Base-by-base conservation (phyloP, 2,113 vertebrate genomes). In the Dicerorhinus sumatrensis region DNA sequence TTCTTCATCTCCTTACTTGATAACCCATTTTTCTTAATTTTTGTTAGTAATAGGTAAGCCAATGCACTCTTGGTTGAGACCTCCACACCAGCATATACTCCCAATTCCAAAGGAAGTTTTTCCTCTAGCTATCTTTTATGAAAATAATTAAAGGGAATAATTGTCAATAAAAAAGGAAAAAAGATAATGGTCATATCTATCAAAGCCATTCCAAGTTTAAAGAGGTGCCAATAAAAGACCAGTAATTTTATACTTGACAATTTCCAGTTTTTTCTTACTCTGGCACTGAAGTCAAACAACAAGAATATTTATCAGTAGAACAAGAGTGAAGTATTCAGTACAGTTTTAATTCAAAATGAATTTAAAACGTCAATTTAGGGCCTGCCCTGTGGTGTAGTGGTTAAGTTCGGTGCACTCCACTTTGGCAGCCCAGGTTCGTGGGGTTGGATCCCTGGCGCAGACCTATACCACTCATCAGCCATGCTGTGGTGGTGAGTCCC, bases 261-360 rank as follows among this genome's bases (percentile, higher is more conserved):
- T 96, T 91, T 81, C 60, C 7, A 84, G 17, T 70, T 84, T 97
- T 91, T 79, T 92, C 60, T 93, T 85, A 73, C 62, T 10, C 36
- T 84, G 20, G 63, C 42, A 91, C 36, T 95, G 39, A 96, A 36
- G 31, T 95, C 42, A 87, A 96, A 91, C 20, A 77, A 70, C 17
- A 92, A 79, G 11, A 83, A 79, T 83, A 91, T 21, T 95, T 91
- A 80, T 39, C 21, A 29, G 13, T 39, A 79, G 70, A 77, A 48
- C n/a, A 92, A 79, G 33, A 92, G 1, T 77, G 54, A 96, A 33
- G 48, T 51, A 83, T 67, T 95, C 46, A 70, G 31, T 62, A 63
- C 0, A 94, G 77, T 62, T 94, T 91, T 76, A 85, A 70, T 51
- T 89, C 39, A 95, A 93, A 94, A 84, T 65, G 18, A 92, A 95